phyloP scores from a whole-genome alignment of 2,888 invertebrate genomes.

The Drosophila falleni region DNA sequence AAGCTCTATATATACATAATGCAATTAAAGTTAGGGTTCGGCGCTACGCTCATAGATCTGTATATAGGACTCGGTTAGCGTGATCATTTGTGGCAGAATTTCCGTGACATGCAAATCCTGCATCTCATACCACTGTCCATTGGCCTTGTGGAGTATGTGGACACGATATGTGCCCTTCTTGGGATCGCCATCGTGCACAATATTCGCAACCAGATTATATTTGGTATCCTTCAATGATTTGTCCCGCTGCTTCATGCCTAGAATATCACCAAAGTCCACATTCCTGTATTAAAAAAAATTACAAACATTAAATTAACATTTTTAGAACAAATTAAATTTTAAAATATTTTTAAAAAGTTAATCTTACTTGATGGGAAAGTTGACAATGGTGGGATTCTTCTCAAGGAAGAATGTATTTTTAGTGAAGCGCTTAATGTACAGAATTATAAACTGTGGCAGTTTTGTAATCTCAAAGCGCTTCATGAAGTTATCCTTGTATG shows the following conservation, averaged over 20 bases:
- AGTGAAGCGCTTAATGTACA: conserved; percentile 98
- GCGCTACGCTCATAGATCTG: conserved; percentile 90
- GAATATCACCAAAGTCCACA: conserved; percentile 98
- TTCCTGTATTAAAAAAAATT: conserved; percentile 88
- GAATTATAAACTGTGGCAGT: conserved; percentile 96
- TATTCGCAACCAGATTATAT: conserved; percentile 99
- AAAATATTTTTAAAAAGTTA: too few relatives aligned
- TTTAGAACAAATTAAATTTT: background rate
- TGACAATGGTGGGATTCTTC: conserved; percentile 99
- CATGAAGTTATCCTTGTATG: conserved; percentile 99
- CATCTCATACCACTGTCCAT: conserved; percentile 95
- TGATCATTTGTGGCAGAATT: conserved; percentile 99
- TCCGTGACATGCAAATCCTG: conserved; percentile 99
- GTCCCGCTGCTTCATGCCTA: conserved; percentile 92
- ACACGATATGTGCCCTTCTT: conserved; percentile 97
- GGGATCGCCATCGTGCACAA: conserved; percentile 99
- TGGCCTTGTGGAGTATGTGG: conserved; percentile 95
- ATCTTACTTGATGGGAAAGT: conserved; percentile 99
- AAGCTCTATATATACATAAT: conserved; percentile 19
- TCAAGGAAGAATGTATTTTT: conserved; percentile 99
- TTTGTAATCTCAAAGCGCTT: conserved; percentile 98
- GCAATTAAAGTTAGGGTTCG: conserved; percentile 54
- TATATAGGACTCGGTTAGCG: conserved; percentile 99
- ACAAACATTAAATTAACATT: background rate
- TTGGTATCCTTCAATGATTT: conserved; percentile 92